A percentile compares a stretch with the other conserved stretches of the same genome.
phyloP scores from a whole-genome alignment of 1,140 invertebrate species.

The Eurytemora carolleeae region DNA sequence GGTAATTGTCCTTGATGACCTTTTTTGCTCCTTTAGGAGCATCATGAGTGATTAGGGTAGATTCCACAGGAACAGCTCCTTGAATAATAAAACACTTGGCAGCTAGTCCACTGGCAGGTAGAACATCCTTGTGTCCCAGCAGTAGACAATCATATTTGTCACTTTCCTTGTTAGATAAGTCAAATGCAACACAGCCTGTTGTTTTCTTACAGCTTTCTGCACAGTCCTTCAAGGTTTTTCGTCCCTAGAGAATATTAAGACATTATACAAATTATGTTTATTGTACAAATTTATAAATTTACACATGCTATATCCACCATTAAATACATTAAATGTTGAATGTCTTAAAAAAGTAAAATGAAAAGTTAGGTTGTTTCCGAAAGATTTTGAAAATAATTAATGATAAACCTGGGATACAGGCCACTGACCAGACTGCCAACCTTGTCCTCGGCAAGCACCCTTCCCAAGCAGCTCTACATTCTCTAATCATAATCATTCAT shows the following conservation, averaged over 20 bases:
- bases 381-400: neutral
- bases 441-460: neutral
- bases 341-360: too few species aligned
- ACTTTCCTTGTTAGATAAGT: constrained; percentile 1
- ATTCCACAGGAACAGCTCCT: neutral
- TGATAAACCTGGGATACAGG: neutral
- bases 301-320: too few species aligned
- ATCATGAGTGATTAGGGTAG: neutral
- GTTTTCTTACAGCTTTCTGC: constrained; percentile 4
- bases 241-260: too few species aligned
- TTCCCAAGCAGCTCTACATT: neutral
- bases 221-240: constrained; percentile 4
- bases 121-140: constrained; percentile 1
- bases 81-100: neutral
- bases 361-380: too few species aligned
- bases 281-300: too few species aligned
- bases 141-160: constrained; percentile 6
- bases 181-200: constrained; percentile 13
- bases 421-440: neutral
- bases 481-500: too few species aligned
- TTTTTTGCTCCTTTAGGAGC: neutral
- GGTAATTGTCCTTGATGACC: neutral
- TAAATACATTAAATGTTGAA: too few species aligned
- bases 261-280: too few species aligned
- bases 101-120: constrained; percentile 1